Conservation (phyloP, 2,113 vertebrate species). For the Procavia capensis region DNA sequence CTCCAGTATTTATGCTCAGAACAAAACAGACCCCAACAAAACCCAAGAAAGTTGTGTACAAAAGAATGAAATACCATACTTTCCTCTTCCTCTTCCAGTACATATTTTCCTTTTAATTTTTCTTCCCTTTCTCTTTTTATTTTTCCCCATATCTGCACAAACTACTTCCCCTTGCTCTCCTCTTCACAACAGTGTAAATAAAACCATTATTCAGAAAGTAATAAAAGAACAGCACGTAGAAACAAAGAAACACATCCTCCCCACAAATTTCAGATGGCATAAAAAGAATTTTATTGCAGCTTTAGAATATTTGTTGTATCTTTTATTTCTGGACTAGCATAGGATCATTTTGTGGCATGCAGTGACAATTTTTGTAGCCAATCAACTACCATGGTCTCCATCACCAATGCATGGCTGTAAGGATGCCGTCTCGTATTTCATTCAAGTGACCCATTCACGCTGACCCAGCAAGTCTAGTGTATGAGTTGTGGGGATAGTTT, state of each 20-base stretch:
- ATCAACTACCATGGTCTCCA: constrained; percentile 87
- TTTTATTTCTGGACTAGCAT: constrained; percentile 89
- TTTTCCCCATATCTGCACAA: constrained; percentile 72
- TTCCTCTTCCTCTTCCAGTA: constrained; percentile 37
- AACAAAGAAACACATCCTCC: constrained; percentile 69
- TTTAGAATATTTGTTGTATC: constrained; percentile 92
- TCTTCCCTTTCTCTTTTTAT: constrained; percentile 26
- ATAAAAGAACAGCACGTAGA: background rate
- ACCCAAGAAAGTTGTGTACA: constrained; percentile 97
- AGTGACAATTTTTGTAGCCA: constrained; percentile 84
- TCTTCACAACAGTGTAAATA: background rate
- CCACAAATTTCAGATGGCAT: constrained; percentile 95
- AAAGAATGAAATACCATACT: constrained; percentile 90
- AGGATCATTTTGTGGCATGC: constrained; percentile 94
- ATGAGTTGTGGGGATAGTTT: constrained; percentile 82
- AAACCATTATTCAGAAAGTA: constrained; percentile 39
- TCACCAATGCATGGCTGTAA: constrained; percentile 91
- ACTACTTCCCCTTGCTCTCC: constrained; percentile 51
- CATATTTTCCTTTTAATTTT: constrained; percentile 72
- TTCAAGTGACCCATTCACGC: constrained; percentile 87
- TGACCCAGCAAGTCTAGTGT: constrained; percentile 87
- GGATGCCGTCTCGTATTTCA: constrained; percentile 89
- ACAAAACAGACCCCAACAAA: constrained; percentile 35
- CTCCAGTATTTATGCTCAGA: constrained; percentile 55
- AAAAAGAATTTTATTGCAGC: constrained; percentile 99